phyloP scores from a whole-genome alignment of 2,888 invertebrate species.

The Linnaemya tessellans region DNA sequence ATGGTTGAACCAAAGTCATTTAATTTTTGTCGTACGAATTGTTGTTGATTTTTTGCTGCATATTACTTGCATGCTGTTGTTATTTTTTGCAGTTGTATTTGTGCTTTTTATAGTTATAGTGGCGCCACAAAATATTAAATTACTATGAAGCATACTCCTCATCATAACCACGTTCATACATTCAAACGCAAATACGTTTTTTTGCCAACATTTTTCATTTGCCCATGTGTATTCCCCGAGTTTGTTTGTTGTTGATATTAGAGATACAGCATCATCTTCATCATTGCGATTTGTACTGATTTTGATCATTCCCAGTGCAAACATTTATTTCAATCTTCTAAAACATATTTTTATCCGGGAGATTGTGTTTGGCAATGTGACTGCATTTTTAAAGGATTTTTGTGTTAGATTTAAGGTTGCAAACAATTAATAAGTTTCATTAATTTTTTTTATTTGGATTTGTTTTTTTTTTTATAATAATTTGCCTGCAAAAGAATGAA shows the following conservation, averaged over 20 bases:
- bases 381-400: slow-evolving; percentile 5
- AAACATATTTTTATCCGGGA: slow-evolving; percentile 13
- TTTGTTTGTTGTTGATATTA: slow-evolving; percentile 23
- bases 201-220: slow-evolving; percentile 56
- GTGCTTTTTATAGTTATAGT: slow-evolving; percentile 80
- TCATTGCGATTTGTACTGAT: slow-evolving; percentile 59
- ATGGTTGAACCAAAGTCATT: slow-evolving; percentile 82
- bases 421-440: slow-evolving; percentile 35
- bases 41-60: slow-evolving; percentile 35
- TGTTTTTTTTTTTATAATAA: too few species aligned
- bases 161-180: slow-evolving; percentile 42
- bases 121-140: slow-evolving; percentile 83
- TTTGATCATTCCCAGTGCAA: slow-evolving; percentile 57
- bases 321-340: slow-evolving; percentile 43
- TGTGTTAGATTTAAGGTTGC: neutral
- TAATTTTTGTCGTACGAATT: slow-evolving; percentile 78
- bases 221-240: neutral
- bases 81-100: slow-evolving; percentile 61
- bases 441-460: neutral
- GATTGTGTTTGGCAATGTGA: slow-evolving; percentile 37
- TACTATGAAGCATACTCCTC: slow-evolving; percentile 74
- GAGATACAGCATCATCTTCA: slow-evolving; percentile 57
- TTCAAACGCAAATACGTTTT: slow-evolving; percentile 29
- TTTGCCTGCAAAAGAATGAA: too few species aligned
- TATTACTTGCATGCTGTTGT: slow-evolving; percentile 42